Evolutionary conservation across 2,797 vertebrate genomes (phyloP).

Genomic region (Notolepis coatsorum): DNA sequence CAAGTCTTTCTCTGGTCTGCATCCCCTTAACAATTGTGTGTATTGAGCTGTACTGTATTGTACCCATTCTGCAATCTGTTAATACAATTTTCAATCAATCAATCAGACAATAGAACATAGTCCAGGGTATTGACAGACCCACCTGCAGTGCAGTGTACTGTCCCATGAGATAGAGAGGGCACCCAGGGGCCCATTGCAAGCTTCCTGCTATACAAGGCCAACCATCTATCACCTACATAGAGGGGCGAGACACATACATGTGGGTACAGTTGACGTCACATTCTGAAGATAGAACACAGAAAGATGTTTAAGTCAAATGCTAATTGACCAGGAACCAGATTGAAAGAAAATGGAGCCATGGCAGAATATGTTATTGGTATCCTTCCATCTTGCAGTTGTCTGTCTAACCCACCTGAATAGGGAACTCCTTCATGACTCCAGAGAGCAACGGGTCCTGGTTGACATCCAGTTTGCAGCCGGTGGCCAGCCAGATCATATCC

Average conservation of each 20-base stretch:
- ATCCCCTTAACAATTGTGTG: too few relatives aligned
- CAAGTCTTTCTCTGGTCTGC: too few relatives aligned
- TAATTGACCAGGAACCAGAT: too few relatives aligned
- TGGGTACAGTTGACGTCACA: neutral
- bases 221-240: constrained; percentile 77
- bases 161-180: constrained; percentile 83
- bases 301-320: too few relatives aligned
- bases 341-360: too few relatives aligned
- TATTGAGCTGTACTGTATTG: too few relatives aligned
- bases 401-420: constrained; percentile 69
- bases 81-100: too few relatives aligned
- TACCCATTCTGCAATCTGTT: too few relatives aligned
- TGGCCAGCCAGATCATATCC: constrained; percentile 83
- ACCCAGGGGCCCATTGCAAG: constrained; percentile 77
- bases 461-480: constrained; percentile 82
- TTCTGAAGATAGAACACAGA: neutral
- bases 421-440: constrained; percentile 77
- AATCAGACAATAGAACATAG: neutral
- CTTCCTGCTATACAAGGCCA: constrained; percentile 80
- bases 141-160: constrained; percentile 84
- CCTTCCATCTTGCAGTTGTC: neutral
- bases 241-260: neutral
- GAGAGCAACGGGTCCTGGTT: constrained; percentile 79
- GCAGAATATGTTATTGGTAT: neutral
- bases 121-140: neutral